Evolutionary conservation across 2,113 vertebrate species (phyloP), one percentile per base, ranked within the genome.

Genomic region (Formicarius rufipectus): DNA sequence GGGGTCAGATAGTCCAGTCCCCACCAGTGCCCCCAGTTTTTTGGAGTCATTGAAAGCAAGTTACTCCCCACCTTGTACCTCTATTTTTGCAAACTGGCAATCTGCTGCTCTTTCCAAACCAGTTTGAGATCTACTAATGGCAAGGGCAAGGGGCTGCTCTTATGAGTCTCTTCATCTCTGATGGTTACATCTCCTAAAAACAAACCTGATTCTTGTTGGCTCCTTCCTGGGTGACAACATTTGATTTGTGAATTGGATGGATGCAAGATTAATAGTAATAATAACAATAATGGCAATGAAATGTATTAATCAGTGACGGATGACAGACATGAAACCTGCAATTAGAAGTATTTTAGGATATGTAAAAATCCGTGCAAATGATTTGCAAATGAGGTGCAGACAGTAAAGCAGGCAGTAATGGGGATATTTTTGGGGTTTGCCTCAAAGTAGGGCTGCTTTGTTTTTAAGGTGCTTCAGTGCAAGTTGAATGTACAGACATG

Each of bases 341-440:
- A 59, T 92, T 95, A 76, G 20, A 49, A 88, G 23, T 81, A 78
- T 87, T 93, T 84, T 71, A 42, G 94, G 88, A 64, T 44, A 60
- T 30, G 68, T 69, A 71, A 92, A 94, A 80, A 77, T 33, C 72
- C 39, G 42, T 8, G 59, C 4, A 33, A 89, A 45, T 24, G 62
- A 30, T 80, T 85, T 90, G 75, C 67, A 79, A 63, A 81, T 35
- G 67, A 75, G 53, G 52, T 4, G 10, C 53, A 71, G 80, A 31
- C 27, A 24, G 33, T 6, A 28, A 62, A 82, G 79, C 58, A 44
- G 75, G 75, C 53, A 3, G 37, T 35, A 20, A 6, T 2, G 42
- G 87, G 62, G 86, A 66, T 80, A 58, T 93, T 72, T 67, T 13
- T 2, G 82, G 75, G 55, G 17, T 79, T 88, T 10, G 20, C 67